Evolutionary conservation across 2,113 vertebrate genomes (phyloP).

Genomic region (Dryoscopus gambensis): DNA sequence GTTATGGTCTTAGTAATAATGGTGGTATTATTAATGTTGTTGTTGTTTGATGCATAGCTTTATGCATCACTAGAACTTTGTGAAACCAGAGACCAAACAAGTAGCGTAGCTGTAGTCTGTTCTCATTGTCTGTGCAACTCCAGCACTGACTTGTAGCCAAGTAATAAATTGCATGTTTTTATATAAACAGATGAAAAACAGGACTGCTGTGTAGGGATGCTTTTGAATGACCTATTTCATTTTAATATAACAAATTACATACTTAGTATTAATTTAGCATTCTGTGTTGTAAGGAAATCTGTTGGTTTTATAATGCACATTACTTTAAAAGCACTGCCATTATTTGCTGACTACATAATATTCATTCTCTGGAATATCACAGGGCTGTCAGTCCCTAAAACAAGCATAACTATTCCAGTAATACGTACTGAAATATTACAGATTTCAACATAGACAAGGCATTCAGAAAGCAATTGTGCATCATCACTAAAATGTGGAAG

Average conservation of each 20-base stretch:
- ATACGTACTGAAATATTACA: neutral
- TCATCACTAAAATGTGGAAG: neutral
- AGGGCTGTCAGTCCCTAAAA: neutral
- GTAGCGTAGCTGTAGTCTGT: neutral
- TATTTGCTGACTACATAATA: neutral
- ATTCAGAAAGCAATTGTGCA: neutral
- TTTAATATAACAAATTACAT: neutral
- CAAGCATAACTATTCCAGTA: neutral
- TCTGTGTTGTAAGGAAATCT: neutral
- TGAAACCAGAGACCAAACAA: neutral
- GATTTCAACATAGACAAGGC: neutral
- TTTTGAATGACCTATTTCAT: neutral
- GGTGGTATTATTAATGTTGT: neutral
- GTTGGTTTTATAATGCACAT: neutral
- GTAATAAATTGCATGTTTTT: neutral
- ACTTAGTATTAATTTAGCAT: neutral
- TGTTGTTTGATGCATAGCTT: neutral
- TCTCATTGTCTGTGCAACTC: neutral
- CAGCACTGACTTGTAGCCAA: neutral
- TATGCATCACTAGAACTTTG: neutral
- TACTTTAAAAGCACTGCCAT: neutral
- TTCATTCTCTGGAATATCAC: neutral
- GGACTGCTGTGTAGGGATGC: neutral
- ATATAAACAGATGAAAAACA: neutral
- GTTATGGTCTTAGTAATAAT: neutral